These are phyloP conservation scores for Acromyrmex echinatior DNA, from an alignment of 1,140 invertebrate species.

Conservation along the genomic window DNA sequence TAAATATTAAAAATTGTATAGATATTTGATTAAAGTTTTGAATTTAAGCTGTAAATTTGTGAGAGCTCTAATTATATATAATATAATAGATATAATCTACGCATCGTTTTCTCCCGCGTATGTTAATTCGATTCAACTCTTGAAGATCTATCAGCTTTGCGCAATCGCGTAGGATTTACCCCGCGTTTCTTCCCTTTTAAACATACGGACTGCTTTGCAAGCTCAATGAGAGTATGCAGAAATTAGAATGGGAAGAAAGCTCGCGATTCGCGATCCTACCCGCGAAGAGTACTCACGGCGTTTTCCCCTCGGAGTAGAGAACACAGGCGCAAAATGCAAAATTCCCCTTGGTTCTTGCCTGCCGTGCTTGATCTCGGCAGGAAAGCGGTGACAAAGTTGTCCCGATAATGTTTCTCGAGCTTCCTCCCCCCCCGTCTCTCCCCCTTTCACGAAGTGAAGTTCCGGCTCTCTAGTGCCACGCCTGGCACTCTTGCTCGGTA, in stretches of 20 bases:
- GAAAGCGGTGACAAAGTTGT: conserved; percentile 72
- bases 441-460: conserved; percentile 60
- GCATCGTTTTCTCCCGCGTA: not conserved
- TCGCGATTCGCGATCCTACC: conserved; percentile 29
- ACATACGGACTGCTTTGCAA: conserved; percentile 24
- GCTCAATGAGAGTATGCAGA: conserved; percentile 29
- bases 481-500: conserved; percentile 79
- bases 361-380: conserved; percentile 57
- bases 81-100: not conserved
- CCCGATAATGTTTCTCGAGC: conserved; percentile 73
- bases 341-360: conserved; percentile 60
- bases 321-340: conserved; percentile 57
- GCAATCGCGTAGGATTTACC: not conserved
- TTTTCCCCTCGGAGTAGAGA: conserved; percentile 3
- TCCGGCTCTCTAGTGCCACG: conserved; percentile 59
- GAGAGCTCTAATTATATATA: not conserved
- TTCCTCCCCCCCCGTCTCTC: conserved; percentile 26
- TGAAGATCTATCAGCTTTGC: not conserved
- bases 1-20: too few relatives aligned
- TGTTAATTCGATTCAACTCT: not conserved
- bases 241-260: conserved; percentile 58
- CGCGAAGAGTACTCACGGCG: conserved; percentile 35
- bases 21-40: not conserved
- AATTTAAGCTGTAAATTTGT: not conserved
- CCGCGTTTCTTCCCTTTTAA: not conserved